Conservation (phyloP, 2,888 invertebrate species). For the Leptopilina drosophilae region DNA sequence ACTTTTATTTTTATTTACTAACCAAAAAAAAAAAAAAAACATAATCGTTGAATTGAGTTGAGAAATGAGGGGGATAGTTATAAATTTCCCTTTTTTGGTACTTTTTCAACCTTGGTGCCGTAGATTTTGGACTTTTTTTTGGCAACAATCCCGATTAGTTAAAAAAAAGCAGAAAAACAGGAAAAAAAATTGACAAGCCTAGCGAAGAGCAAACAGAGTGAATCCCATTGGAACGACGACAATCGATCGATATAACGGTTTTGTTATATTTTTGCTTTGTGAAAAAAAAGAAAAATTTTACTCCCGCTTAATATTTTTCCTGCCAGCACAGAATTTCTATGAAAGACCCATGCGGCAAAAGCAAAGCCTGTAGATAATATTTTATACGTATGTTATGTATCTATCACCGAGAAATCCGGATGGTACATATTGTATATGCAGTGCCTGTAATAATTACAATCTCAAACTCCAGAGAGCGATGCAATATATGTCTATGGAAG, state of each 20-base stretch:
- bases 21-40: conserved; percentile 13
- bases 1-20: neutral
- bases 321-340: conserved; percentile 2
- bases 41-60: conserved; percentile 1
- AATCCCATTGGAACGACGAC: neutral
- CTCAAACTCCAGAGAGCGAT: conserved; percentile 15
- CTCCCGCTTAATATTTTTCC: conserved; percentile 21
- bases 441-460: conserved; percentile 9
- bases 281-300: neutral
- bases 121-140: conserved; percentile 51
- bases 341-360: neutral
- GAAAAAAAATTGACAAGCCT: conserved; percentile 9
- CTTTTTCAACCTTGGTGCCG: conserved; percentile 4
- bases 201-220: conserved; percentile 16
- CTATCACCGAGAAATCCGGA: neutral
- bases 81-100: neutral
- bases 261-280: conserved; percentile 27
- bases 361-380: neutral
- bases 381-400: no score
- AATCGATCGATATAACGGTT: neutral
- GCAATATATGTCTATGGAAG: conserved; percentile 15
- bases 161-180: neutral
- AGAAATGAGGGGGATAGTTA: conserved; percentile 21
- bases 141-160: conserved; percentile 59
- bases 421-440: conserved; percentile 8